phyloP scores from a whole-genome alignment of 2,113 vertebrate genomes.

The Leptobrachium ailaonicum region DNA sequence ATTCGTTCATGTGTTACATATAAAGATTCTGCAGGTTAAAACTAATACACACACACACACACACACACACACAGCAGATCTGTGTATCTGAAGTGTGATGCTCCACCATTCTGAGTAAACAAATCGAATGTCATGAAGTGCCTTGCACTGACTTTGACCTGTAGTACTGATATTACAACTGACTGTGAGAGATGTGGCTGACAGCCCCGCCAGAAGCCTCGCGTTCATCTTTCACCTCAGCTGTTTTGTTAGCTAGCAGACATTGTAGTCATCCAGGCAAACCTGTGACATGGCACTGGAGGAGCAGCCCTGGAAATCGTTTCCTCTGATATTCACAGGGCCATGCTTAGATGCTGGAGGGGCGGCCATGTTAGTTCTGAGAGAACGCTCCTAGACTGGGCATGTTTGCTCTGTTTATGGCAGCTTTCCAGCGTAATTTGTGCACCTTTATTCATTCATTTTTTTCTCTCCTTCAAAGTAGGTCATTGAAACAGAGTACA shows the following conservation, averaged over 20 bases:
- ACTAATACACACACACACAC: neutral
- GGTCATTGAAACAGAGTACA: constrained; percentile 66
- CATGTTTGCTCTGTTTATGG: constrained; percentile 61
- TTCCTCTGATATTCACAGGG: constrained; percentile 55
- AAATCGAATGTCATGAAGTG: constrained; percentile 58
- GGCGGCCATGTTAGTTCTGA: constrained; percentile 50
- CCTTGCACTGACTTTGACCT: constrained; percentile 58
- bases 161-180: constrained; percentile 67
- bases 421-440: constrained; percentile 64
- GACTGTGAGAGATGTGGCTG: constrained; percentile 63
- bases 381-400: constrained; percentile 54
- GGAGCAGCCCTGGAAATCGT: constrained; percentile 68
- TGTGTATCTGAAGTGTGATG: constrained; percentile 50
- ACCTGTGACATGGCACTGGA: constrained; percentile 57
- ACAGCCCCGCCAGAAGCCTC: constrained; percentile 72
- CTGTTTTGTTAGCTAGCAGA: constrained; percentile 63
- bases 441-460: constrained; percentile 69
- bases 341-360: constrained; percentile 54
- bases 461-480: constrained; percentile 64
- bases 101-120: constrained; percentile 56
- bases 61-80: neutral
- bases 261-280: constrained; percentile 68
- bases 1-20: constrained; percentile 2
- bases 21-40: constrained; percentile 27
- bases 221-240: constrained; percentile 78